Base-by-base conservation (phyloP, 1,140 invertebrate genomes). In the Drosophila novamexicana region DNA sequence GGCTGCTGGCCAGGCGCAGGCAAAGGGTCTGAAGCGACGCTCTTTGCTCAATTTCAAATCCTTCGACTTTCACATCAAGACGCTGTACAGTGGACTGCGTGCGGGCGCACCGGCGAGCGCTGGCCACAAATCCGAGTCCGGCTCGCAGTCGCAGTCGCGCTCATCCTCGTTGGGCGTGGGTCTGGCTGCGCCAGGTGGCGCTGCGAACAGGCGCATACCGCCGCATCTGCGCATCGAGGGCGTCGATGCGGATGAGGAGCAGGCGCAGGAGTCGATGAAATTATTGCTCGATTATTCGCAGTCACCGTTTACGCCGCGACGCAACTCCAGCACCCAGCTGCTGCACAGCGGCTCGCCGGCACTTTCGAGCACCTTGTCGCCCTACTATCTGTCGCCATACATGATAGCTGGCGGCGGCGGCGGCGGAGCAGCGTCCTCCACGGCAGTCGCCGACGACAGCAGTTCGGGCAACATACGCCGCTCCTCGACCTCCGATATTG, bases 31-130 rank as follows among this genome's bases (percentile, higher is more conserved):
- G 18, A 90, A 90, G 14, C 86, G 90, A 32, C 85, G 86, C 42
- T 92, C 91, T 7, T 32, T 92, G 57, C 84, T 92, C 40, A 91
- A 88, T 29, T 92, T 92, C 53, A 91, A 91, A 66, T 92, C 91
- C 8, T 77, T 92, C 34, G 91, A 92, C 56, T 91, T 91, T 42
- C 89, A 92, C 63, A 76, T 92, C 45, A 91, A 91, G 50, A 90
- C 91, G 2, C 56, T 92, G 1, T 92, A 92, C 73, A 90, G 79
- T 1, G 91, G 91, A 7, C 56, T 92, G 12, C 72, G 81, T 49
- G 47, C 62, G n/a, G 59, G 58, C 7, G 7, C 18, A 8, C 29
- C 57, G 7, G 16, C 18, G 9, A 14, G n/a, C 1, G 57, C 29
- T 32, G 63, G 50, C 22, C 49, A 47, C 40, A 68, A 68, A 34